Evolutionary conservation across 2,888 invertebrate genomes (phyloP), one percentile per base, ranked within the genome.

Genomic region (Lissonota sp.): DNA sequence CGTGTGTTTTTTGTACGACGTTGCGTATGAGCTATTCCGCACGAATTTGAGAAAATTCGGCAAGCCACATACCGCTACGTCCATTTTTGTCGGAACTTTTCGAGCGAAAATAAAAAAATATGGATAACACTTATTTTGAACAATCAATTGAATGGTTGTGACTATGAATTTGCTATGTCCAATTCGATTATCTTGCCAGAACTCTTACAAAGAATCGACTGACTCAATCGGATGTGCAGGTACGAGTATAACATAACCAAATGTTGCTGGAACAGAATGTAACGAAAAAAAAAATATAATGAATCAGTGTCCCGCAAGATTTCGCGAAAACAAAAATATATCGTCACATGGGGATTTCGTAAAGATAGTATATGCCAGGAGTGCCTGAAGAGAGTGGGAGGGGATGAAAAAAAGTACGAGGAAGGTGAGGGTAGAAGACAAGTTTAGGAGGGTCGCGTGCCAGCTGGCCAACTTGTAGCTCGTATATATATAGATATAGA

Each of bases 291-390:
- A 79, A 79, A 82, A 26, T 26, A 26, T 79, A 79, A 82, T 82
- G 81, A 82, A 82, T 82, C 81, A 82, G 79, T 79, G 82, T 85
- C 85, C 84, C 85, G 69, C 62, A 84, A 85, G 85, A 82, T 83
- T 85, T 84, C 72, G 12, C 40, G 76, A 80, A 84, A 83, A 85
- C 83, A 83, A 85, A 84, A 83, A 85, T 84, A 85, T 85, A 83
- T 83, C 70, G 81, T 83, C 82, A 83, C 86, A 80, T 64, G 66
- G 84, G 86, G 80, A 53, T 83, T 80, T 76, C 60, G 64, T 71
- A 55, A 78, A 76, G 84, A 86, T 84, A 84, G 84, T 58, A 60
- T 42, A 86, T 83, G 85, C 66, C 49, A 64, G 84, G 83, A 75
- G 82, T 80, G 58, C 74, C 77, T 72, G 37, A 71, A 66, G 44